These are phyloP conservation scores for Aquatica leii DNA, from an alignment of 2,888 invertebrate genomes.

Conservation along the genomic window DNA sequence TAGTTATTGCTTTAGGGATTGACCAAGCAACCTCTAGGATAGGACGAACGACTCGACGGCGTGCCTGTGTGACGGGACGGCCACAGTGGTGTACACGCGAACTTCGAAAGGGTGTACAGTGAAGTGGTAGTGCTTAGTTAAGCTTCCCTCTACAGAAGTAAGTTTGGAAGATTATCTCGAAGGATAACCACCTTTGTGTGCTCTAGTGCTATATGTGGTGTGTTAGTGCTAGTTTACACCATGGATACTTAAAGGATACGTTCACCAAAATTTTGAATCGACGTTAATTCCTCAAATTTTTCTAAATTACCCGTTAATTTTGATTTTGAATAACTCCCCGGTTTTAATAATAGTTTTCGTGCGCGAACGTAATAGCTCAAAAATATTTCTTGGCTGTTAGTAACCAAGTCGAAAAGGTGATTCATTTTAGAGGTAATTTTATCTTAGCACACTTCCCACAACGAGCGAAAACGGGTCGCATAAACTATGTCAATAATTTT, in stretches of 20 bases:
- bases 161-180: conserved; percentile 41
- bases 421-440: conserved; percentile 40
- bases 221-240: conserved; percentile 38
- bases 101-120: conserved; percentile 52
- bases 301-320: conserved; percentile 12
- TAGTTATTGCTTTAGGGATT: conserved; percentile 62
- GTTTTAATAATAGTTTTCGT: conserved; percentile 41
- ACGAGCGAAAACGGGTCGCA: conserved; percentile 24
- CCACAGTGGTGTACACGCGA: conserved; percentile 54
- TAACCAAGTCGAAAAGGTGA: conserved; percentile 44
- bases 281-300: background rate
- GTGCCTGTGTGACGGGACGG: conserved; percentile 58
- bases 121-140: conserved; percentile 53
- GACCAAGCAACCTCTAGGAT: conserved; percentile 60
- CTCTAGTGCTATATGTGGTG: conserved; percentile 8
- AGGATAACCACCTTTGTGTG: conserved; percentile 17
- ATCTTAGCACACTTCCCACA: conserved; percentile 34
- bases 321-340: conserved; percentile 27
- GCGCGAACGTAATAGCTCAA: conserved; percentile 40
- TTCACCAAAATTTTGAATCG: background rate
- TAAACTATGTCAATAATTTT: conserved; percentile 31
- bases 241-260: conserved; percentile 36
- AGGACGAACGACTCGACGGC: conserved; percentile 61
- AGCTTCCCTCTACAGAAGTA: conserved; percentile 55
- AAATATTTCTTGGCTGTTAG: conserved; percentile 42